Conservation (phyloP, 2,113 vertebrate species). For the Gymnocephalus cernua region DNA sequence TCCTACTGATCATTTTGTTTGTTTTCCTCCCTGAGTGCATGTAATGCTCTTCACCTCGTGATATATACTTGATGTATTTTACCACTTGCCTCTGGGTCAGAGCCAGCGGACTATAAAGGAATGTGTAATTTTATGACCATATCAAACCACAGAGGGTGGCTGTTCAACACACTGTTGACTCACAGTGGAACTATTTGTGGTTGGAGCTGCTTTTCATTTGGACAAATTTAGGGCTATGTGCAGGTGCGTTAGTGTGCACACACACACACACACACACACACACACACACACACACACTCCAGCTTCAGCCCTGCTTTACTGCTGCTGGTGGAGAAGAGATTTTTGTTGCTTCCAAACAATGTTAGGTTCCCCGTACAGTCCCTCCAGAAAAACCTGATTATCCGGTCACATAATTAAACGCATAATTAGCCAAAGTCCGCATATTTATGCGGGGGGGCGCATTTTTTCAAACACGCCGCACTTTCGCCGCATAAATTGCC, state of each 20-base stretch:
- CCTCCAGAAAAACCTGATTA: too few relatives aligned
- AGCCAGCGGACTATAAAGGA: conserved; percentile 59
- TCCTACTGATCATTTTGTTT: conserved; percentile 28
- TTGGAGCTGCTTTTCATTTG: conserved; percentile 74
- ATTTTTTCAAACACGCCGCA: too few relatives aligned
- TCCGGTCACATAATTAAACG: too few relatives aligned
- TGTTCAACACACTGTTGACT: conserved; percentile 63
- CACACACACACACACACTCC: conserved; percentile 20
- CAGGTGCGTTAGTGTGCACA: conserved; percentile 43
- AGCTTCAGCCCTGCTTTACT: conserved; percentile 20
- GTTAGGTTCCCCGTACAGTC: conserved; percentile 40
- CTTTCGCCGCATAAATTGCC: too few relatives aligned
- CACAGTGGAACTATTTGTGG: conserved; percentile 73
- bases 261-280: conserved; percentile 24
- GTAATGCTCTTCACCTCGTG: conserved; percentile 36
- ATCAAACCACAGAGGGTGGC: conserved; percentile 66
- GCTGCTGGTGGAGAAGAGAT: conserved; percentile 34
- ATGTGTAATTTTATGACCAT: conserved; percentile 68
- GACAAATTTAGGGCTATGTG: conserved; percentile 51
- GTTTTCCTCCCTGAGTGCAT: conserved; percentile 17
- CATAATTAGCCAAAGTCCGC: too few relatives aligned
- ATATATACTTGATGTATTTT: conserved; percentile 37
- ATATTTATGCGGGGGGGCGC: too few relatives aligned
- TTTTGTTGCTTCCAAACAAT: conserved; percentile 30
- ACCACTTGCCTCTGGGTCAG: conserved; percentile 38